A percentile compares a stretch with the other conserved stretches of the same genome.
phyloP scores from a whole-genome alignment of 1,140 invertebrate species.

The Aporrectodea caliginosa region DNA sequence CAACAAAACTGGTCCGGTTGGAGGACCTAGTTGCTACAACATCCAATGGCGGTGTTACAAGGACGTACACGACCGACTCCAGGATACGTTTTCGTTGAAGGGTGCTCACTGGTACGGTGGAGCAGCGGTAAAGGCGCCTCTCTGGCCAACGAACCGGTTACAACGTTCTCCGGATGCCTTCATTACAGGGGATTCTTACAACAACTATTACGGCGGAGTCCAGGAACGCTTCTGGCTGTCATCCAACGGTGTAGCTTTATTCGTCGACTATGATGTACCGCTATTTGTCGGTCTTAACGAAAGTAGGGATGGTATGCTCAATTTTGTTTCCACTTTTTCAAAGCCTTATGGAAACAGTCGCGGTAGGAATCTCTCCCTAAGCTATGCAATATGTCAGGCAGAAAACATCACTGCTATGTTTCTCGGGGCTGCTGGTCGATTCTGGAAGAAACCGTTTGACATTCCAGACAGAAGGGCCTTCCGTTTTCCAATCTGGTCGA shows the following conservation, averaged over 20 bases:
- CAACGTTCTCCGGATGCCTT: slow-evolving; percentile 10
- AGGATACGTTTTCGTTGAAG: slow-evolving; percentile 22
- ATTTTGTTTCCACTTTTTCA: slow-evolving; percentile 16
- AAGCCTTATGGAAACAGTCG: slow-evolving; percentile 26
- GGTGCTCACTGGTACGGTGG: slow-evolving; percentile 31
- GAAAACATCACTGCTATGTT: slow-evolving; percentile 37
- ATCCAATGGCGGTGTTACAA: too few species aligned
- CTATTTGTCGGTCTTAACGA: slow-evolving; percentile 28
- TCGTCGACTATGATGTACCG: slow-evolving; percentile 27
- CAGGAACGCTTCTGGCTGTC: slow-evolving; percentile 28
- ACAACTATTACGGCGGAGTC: slow-evolving; percentile 22
- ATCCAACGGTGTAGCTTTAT: slow-evolving; percentile 26
- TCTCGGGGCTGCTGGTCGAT: slow-evolving; percentile 34
- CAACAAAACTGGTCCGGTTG: too few species aligned
- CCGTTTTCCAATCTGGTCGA: slow-evolving; percentile 80
- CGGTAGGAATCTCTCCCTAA: slow-evolving; percentile 28
- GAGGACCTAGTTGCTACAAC: too few species aligned
- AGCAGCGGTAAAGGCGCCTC: slow-evolving; percentile 8
- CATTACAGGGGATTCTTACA: slow-evolving; percentile 18
- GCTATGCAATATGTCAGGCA: slow-evolving; percentile 41
- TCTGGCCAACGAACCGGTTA: slow-evolving; percentile 25
- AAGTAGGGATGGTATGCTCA: background rate
- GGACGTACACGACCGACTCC: too few species aligned
- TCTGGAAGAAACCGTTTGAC: slow-evolving; percentile 40
- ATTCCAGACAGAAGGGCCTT: slow-evolving; percentile 71